A percentile compares a stretch with the other conserved stretches of the same genome.
Conservation (phyloP, 2,888 invertebrate species). For the Acanthopleura granulata region DNA sequence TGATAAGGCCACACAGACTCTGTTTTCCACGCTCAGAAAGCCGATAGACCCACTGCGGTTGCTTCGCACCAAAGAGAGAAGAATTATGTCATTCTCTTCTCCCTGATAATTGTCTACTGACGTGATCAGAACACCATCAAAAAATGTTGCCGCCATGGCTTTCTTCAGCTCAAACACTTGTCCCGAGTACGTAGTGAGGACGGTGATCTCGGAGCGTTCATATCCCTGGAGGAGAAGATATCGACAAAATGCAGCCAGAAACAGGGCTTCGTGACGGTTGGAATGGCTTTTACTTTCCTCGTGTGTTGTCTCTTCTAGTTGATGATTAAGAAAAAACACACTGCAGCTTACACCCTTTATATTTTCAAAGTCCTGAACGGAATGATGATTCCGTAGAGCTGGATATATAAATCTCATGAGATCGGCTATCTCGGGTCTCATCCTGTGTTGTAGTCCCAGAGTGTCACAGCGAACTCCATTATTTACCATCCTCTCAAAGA, state of each 20-base stretch:
- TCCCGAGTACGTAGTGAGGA: slow-evolving; percentile 81
- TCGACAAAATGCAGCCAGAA: slow-evolving; percentile 75
- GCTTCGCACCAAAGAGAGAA: slow-evolving; percentile 49
- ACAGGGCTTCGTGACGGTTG: slow-evolving; percentile 78
- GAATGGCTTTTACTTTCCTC: slow-evolving; percentile 73
- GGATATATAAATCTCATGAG: slow-evolving; percentile 80
- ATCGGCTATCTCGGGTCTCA: slow-evolving; percentile 79
- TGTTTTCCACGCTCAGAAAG: slow-evolving; percentile 42
- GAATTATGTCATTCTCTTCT: slow-evolving; percentile 72
- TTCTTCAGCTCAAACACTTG: slow-evolving; percentile 77
- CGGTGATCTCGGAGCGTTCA: slow-evolving; percentile 77
- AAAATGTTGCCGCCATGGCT: slow-evolving; percentile 36
- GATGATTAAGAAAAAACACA: slow-evolving; percentile 80
- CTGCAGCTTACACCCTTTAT: slow-evolving; percentile 66
- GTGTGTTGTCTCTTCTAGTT: slow-evolving; percentile 72
- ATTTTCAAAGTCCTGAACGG: slow-evolving; percentile 71
- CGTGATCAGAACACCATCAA: slow-evolving; percentile 74
- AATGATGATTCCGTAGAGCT: slow-evolving; percentile 75
- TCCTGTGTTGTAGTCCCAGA: slow-evolving; percentile 80
- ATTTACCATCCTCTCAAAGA: slow-evolving; percentile 83
- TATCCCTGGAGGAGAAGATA: slow-evolving; percentile 78
- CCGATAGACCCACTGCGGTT: slow-evolving; percentile 43
- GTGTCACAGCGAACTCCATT: slow-evolving; percentile 75
- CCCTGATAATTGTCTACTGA: slow-evolving; percentile 87
- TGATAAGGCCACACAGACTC: slow-evolving; percentile 50